A percentile compares a stretch with the other conserved stretches of the same genome.
Conservation (phyloP, 2,113 vertebrate genomes). For the Leptocoma aspasia region DNA sequence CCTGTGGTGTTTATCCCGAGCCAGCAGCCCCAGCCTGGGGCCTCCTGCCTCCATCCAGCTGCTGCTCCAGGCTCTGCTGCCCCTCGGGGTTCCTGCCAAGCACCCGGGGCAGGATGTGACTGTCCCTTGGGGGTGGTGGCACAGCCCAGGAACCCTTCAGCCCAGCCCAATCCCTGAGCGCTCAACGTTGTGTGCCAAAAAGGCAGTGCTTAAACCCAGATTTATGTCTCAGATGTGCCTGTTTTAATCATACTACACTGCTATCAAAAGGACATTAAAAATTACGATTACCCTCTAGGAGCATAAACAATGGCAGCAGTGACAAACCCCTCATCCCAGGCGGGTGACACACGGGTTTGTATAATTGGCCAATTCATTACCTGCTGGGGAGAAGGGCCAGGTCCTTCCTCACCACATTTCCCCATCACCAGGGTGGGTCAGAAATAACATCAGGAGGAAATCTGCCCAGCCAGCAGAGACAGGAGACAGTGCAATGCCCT, state of each 20-base stretch:
- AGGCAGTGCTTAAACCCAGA: background rate
- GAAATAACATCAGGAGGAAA: background rate
- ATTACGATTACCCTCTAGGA: background rate
- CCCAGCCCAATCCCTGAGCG: accelerated
- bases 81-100: background rate
- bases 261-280: background rate
- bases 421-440: background rate
- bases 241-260: background rate
- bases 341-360: background rate
- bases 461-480: background rate
- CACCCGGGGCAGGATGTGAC: background rate
- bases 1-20: background rate
- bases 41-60: background rate
- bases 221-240: background rate
- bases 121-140: accelerated
- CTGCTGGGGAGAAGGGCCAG: background rate
- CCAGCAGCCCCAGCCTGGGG: accelerated
- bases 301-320: background rate
- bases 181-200: accelerated
- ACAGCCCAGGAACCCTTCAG: background rate
- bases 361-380: background rate
- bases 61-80: background rate
- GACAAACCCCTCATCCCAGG: background rate
- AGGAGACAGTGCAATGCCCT: accelerated
- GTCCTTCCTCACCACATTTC: background rate